A percentile compares a stretch with the other conserved stretches of the same genome.
Conservation (phyloP, 2,888 invertebrate genomes). For the Limnephilus lunatus region DNA sequence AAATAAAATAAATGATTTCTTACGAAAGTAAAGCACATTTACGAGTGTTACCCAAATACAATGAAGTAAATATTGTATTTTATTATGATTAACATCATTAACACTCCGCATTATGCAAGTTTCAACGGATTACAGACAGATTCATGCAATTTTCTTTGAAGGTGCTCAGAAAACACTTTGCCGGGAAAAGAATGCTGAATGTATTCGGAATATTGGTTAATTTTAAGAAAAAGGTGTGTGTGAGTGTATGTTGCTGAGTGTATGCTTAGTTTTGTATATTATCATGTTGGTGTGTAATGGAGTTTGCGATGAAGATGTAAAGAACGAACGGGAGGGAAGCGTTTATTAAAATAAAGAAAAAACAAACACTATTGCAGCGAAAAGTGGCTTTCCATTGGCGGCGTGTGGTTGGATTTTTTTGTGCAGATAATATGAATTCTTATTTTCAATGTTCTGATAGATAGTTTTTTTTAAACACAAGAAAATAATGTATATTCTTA, state of each 20-base stretch:
- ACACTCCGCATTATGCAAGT: neutral
- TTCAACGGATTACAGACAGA: neutral
- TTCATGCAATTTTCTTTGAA: neutral
- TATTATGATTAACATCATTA: neutral
- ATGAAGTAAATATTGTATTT: neutral
- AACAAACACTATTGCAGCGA: neutral
- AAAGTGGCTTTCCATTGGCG: neutral
- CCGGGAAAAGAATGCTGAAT: too few species aligned
- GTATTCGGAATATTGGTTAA: neutral
- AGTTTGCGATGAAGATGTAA: constrained; percentile 19
- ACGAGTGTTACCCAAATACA: constrained; percentile 9
- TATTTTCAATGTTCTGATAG: too few species aligned
- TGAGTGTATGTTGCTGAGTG: neutral
- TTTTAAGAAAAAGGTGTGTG: neutral
- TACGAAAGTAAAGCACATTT: neutral
- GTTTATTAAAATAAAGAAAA: constrained; percentile 9
- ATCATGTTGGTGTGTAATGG: constrained; percentile 6
- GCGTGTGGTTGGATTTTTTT: neutral
- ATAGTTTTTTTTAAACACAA: too few species aligned
- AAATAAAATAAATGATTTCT: neutral
- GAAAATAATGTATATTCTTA: too few species aligned
- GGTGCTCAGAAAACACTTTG: neutral
- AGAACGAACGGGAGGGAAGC: neutral
- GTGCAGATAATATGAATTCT: too few species aligned
- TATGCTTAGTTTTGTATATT: neutral